Evolutionary conservation across 1,140 invertebrate species (phyloP).

Genomic region (Mesaphorura yosii): DNA sequence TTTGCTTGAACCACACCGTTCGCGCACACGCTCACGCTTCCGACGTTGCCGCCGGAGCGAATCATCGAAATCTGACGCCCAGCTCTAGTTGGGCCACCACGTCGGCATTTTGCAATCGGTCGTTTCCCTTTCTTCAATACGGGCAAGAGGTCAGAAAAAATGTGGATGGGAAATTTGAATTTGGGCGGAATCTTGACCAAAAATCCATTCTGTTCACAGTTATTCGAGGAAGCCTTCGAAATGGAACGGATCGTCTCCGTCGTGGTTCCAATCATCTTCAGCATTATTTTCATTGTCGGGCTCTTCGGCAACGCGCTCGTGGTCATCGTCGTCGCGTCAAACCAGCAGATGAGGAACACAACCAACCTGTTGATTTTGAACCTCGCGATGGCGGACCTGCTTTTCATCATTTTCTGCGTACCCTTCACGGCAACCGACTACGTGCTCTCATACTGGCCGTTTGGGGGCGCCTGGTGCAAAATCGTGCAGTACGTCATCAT

Average conservation of each 20-base stretch:
- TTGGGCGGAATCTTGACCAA: no score
- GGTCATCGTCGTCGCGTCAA: constrained; percentile 56
- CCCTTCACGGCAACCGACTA: no score
- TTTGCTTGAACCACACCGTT: no score
- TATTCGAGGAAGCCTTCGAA: constrained; percentile 10
- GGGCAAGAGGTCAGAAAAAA: no score
- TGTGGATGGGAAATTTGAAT: no score
- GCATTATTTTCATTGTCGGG: constrained; percentile 72
- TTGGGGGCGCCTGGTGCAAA: constrained; percentile 78
- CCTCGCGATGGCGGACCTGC: constrained; percentile 79
- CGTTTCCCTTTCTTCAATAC: no score
- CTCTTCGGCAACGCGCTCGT: constrained; percentile 78
- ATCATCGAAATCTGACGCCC: no score
- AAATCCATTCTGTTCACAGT: constrained; percentile 10
- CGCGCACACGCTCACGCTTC: no score
- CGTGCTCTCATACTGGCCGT: constrained; percentile 81
- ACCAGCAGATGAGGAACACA: constrained; percentile 82
- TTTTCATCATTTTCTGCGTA: constrained; percentile 93
- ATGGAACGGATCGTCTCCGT: constrained; percentile 51
- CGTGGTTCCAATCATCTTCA: constrained; percentile 75
- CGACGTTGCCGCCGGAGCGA: no score
- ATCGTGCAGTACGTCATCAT: constrained; percentile 70
- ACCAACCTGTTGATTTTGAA: no score
- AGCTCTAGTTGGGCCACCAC: no score
- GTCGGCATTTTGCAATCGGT: no score